Base-by-base conservation (phyloP, 2,888 invertebrate species). In the Villa cingulata region DNA sequence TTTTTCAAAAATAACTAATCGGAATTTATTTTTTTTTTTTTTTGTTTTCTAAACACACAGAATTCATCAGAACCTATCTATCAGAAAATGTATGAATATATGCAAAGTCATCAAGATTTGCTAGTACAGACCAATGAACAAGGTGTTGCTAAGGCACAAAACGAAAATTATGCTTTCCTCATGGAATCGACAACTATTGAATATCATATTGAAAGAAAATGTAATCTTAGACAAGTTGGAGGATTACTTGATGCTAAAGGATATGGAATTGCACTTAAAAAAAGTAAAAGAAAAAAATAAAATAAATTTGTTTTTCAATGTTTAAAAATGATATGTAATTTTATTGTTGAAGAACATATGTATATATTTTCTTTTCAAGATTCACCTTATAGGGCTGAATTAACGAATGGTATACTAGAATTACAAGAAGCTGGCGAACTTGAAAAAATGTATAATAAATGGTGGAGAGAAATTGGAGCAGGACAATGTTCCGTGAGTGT, bases 381-480 rank as follows among this genome's bases (percentile, higher is more conserved):
- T 54, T 68, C 63, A 55, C 63, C 63, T 1, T 89, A 83, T 64
- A 75, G 87, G 36, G 83, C 86, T 60, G 74, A 75, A 27, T 71
- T 92, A 48, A 89, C 86, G 60, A 78, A 83, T 58, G 87, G 86
- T 40, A 80, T 94, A 52, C 72, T 92, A 51, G 81, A 80, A 62
- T 72, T 94, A 48, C 91, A 92, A 72, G 92, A 94, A 70, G 77
- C 77, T 48, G 90, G 91, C 19, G 73, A 75, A 52, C 74, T 94
- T 50, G 80, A 79, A 19, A 74, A 75, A 56, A 74, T 92, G 70
- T 87, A 89, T 70, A 78, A 81, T 49, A 83, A 81, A 62, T 94
- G 92, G 92, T 94, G 92, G 92, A 82, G 84, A 62, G 83, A 87
- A 68, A 73, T 82, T 53, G 86, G 82, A 16, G 83, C 83, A 36